A percentile compares a stretch with the other conserved stretches of the same genome.
Conservation (phyloP, 2,113 vertebrate species). For the Maccullochella peelii region DNA sequence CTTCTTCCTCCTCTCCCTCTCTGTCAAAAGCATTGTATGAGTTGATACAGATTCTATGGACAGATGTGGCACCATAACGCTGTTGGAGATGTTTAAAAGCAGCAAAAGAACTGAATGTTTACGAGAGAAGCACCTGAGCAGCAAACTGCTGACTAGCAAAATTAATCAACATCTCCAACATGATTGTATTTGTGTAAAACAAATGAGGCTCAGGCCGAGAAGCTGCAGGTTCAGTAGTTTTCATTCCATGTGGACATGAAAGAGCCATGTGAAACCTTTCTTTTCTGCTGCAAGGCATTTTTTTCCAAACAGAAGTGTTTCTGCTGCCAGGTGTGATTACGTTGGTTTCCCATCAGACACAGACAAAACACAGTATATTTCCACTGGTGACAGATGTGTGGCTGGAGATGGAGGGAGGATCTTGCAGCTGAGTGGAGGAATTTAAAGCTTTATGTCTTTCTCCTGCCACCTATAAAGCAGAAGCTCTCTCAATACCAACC, state of each 20-base stretch:
- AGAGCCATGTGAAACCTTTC: background rate
- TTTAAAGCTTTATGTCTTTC: background rate
- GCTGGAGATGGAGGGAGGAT: background rate
- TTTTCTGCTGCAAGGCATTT: background rate
- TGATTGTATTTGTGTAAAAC: slow-evolving; percentile 8
- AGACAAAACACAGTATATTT: background rate
- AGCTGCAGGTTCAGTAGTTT: slow-evolving; percentile 66
- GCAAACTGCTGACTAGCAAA: slow-evolving; percentile 19
- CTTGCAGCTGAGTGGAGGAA: background rate
- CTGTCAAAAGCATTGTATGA: background rate
- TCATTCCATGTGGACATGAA: slow-evolving; percentile 17
- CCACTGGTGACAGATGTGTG: background rate
- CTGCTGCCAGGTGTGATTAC: background rate
- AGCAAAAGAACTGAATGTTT: background rate
- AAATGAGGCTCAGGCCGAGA: slow-evolving; percentile 33
- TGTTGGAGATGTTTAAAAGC: background rate
- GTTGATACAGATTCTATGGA: background rate
- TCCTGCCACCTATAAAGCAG: background rate
- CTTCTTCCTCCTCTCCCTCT: background rate
- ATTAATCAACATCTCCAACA: background rate
- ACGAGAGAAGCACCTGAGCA: slow-evolving; percentile 1
- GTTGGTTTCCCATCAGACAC: slow-evolving; percentile 1
- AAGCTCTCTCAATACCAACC: background rate
- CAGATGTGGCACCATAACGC: background rate
- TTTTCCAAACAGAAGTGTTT: background rate